A percentile compares a stretch with the other conserved stretches of the same genome.
Conservation (phyloP, 2,888 invertebrate species). For the Watsonalla cultraria region DNA sequence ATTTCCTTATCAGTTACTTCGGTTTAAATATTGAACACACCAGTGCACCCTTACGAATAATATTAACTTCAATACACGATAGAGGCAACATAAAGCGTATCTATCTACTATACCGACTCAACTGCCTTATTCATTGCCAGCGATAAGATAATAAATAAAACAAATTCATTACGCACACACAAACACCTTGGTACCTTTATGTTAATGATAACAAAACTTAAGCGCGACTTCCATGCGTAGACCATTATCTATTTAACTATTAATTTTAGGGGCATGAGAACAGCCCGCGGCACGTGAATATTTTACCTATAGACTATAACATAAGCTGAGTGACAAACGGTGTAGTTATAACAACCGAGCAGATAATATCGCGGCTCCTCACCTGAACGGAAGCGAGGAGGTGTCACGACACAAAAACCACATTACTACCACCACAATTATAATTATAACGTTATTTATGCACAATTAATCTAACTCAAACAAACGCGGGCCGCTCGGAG, state of each 20-base stretch:
- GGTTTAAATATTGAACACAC: background rate
- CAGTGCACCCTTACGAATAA: background rate
- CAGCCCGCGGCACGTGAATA: slow-evolving; percentile 23
- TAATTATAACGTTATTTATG: slow-evolving; percentile 41
- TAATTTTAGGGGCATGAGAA: slow-evolving; percentile 42
- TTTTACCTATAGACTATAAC: slow-evolving; percentile 28
- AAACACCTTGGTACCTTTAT: slow-evolving; percentile 34
- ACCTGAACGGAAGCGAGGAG: slow-evolving; percentile 71
- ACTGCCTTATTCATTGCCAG: slow-evolving; percentile 27
- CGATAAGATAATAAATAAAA: slow-evolving; percentile 40
- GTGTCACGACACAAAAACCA: slow-evolving; percentile 65
- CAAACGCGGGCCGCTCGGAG: background rate
- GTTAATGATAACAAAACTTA: slow-evolving; percentile 43
- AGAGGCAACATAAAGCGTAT: slow-evolving; percentile 2
- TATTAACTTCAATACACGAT: slow-evolving; percentile 1
- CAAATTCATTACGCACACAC: slow-evolving; percentile 35
- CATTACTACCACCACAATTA: slow-evolving; percentile 60
- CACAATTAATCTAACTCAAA: slow-evolving; percentile 26
- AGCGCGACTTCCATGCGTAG: slow-evolving; percentile 32
- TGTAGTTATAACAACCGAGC: slow-evolving; percentile 36
- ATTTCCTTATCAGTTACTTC: background rate
- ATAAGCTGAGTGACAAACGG: slow-evolving; percentile 54
- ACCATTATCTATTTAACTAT: slow-evolving; percentile 45
- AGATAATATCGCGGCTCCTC: slow-evolving; percentile 60
- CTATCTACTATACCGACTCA: slow-evolving; percentile 5